Evolutionary conservation across 2,888 invertebrate species (phyloP).

Genomic region (Trissolcus japonicus): DNA sequence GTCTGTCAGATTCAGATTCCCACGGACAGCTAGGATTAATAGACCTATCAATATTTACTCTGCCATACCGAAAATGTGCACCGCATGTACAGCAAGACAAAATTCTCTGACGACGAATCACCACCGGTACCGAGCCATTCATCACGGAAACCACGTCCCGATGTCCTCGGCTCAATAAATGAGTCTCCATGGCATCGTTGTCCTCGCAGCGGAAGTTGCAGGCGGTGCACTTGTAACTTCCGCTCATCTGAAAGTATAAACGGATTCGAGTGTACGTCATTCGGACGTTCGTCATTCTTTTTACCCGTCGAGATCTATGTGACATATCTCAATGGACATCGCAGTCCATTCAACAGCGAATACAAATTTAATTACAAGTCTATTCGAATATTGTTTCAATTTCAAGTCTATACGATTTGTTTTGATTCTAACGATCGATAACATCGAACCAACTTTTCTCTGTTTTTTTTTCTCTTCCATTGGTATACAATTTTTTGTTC

Average conservation of each 20-base stretch:
- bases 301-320: constrained; percentile 18
- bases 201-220: constrained; percentile 84
- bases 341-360: constrained; percentile 16
- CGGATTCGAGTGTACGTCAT: constrained; percentile 27
- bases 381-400: no score
- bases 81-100: constrained; percentile 83
- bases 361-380: background rate
- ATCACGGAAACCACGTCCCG: constrained; percentile 85
- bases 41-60: constrained; percentile 42
- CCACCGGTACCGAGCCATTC: constrained; percentile 88
- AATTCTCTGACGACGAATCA: constrained; percentile 82
- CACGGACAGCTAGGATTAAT: constrained; percentile 21
- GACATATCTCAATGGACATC: constrained; percentile 32
- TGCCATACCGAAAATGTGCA: constrained; percentile 79
- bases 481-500: no score
- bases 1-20: constrained; percentile 14
- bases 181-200: constrained; percentile 82
- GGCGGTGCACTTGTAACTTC: constrained; percentile 84
- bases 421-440: no score
- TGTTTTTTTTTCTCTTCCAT: no score
- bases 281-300: constrained; percentile 46
- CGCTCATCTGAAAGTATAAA: constrained; percentile 75
- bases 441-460: background rate
- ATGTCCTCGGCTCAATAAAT: constrained; percentile 83
- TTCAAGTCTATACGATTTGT: no score